phyloP scores from a whole-genome alignment of 2,113 vertebrate species.

The Hypanus sabinus region DNA sequence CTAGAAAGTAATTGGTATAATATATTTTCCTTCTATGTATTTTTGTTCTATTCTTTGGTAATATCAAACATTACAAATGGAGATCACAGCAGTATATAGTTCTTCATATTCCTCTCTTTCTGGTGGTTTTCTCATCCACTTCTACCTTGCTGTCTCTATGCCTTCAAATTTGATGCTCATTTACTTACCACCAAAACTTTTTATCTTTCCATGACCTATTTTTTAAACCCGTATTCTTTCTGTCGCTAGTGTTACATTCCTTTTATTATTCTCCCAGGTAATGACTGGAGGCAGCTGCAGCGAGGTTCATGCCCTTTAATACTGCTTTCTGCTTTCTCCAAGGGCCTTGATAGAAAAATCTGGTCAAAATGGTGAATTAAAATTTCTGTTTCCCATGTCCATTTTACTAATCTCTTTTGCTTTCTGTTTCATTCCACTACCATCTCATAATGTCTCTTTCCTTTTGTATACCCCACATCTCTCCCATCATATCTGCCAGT shows the following conservation, averaged over 20 bases:
- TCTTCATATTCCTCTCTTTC: neutral
- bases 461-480: too few species aligned
- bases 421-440: neutral
- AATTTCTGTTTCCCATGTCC: neutral
- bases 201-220: neutral
- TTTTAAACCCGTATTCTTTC: neutral
- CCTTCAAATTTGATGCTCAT: neutral
- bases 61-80: neutral
- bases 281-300: neutral
- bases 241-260: neutral
- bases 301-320: neutral
- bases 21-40: neutral
- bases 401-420: neutral
- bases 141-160: neutral
- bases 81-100: neutral
- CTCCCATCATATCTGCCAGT: too few species aligned
- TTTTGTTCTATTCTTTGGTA: too few species aligned
- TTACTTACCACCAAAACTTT: neutral
- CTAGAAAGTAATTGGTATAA: neutral
- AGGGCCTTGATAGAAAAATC: too few species aligned
- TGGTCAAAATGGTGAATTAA: too few species aligned
- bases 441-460: too few species aligned
- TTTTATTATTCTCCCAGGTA: neutral
- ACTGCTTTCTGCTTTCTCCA: neutral
- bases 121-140: neutral